Base-by-base conservation (phyloP, 1,140 invertebrate species). In the Geopemphigus sp. region DNA sequence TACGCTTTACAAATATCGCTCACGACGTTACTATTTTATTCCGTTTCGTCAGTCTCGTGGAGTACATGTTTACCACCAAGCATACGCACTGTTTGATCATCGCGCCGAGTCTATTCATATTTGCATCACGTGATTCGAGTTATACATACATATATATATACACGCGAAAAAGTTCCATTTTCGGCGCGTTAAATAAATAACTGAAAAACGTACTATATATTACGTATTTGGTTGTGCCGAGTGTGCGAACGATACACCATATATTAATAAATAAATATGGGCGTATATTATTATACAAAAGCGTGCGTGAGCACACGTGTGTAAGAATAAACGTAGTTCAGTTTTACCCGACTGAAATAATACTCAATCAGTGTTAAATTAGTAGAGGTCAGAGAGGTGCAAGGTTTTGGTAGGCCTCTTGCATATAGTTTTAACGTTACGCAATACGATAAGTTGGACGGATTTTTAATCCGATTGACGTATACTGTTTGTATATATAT, bases 381-480 rank as follows among this genome's bases (percentile, higher is more conserved):
- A 61, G 53, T 29, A 39, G 26, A 17, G 14, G 53, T 54, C 15
- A 54, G 15, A 45, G 19, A n/a, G 39, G 47, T 12, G 47, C 47
- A 50, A 26, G 15, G 57, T 59, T 78, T 63, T 61, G 57, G 39
- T 61, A 26, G 39, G 22, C 39, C 22, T 50, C 56, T 47, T 78
- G 74, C 32, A 63, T 50, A 70, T 59, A 61, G 39, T 15, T 45
- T 26, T 78, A 47, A 47, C 56, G 74, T 78, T 78, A 63, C 74
- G 74, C 74, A 78, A 78, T n/a, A n/a, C 74, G 32, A 53, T 15
- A 32, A 63, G 74, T 78, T 61, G 32, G 15, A 78, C 26, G 74
- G 56, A 78, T 78, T 78, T 78, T 61, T 63, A 78, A 78, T 78
- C 57, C 57, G 32, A 63, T 78, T 63, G 57, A 78, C 47, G 24